Conservation (phyloP, 2,888 invertebrate genomes). For the Campoplex nolae region DNA sequence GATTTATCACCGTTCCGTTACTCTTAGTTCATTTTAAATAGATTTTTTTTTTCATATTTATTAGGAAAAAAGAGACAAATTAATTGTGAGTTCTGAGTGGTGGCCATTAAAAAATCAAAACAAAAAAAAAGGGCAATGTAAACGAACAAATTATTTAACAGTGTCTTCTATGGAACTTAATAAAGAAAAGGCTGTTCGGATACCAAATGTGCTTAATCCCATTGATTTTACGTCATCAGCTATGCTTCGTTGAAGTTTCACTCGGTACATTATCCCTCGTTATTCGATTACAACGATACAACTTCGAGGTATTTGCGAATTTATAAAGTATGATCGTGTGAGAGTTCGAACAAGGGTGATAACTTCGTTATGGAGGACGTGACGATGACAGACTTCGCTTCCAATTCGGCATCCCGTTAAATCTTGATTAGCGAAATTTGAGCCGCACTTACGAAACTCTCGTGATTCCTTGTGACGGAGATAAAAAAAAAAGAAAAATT, state of each 20-base stretch:
- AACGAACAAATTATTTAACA: neutral
- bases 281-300: constrained; percentile 28
- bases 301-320: constrained; percentile 10
- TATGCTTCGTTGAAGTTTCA: neutral
- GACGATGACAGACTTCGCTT: constrained; percentile 27
- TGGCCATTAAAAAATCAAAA: neutral
- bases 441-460: neutral
- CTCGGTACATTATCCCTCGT: constrained; percentile 1
- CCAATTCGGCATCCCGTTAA: constrained; percentile 26
- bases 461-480: neutral
- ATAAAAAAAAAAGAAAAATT: neutral
- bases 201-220: constrained; percentile 2
- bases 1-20: neutral
- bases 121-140: neutral
- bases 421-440: constrained; percentile 35
- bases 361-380: constrained; percentile 24
- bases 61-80: no score
- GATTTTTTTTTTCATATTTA: no score
- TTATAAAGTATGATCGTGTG: neutral
- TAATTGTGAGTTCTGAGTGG: neutral
- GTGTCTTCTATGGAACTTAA: neutral
- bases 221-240: constrained; percentile 6
- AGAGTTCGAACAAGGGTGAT: constrained; percentile 20
- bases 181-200: neutral
- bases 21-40: neutral